A percentile compares a stretch with the other conserved stretches of the same genome.
These are phyloP conservation scores for Amphibalanus amphitrite DNA, from an alignment of 1,140 invertebrate genomes.

Conservation along the genomic window DNA sequence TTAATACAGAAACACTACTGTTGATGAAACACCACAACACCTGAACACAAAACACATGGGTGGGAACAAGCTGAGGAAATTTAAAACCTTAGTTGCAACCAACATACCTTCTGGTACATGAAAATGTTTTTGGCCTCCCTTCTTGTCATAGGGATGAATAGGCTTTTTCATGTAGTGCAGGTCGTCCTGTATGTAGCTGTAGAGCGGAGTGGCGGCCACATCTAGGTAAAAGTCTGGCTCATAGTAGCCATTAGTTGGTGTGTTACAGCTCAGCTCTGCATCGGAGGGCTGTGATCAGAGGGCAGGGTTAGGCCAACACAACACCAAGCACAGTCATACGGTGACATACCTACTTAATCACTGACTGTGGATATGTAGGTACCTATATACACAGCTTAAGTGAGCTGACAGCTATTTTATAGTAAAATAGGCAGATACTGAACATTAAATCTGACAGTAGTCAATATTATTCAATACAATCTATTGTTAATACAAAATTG, in stretches of 20 bases:
- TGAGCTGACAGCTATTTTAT: no score
- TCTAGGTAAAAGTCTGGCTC: neutral
- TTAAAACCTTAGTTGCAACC: no score
- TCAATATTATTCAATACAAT: no score
- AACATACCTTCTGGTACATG: neutral
- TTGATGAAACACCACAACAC: no score
- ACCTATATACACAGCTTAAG: no score
- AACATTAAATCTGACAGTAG: neutral
- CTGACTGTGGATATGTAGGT: no score
- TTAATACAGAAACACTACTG: no score
- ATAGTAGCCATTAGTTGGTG: neutral
- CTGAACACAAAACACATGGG: no score
- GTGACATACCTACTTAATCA: no score
- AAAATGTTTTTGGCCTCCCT: conserved; percentile 1
- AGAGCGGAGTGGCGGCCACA: conserved; percentile 22
- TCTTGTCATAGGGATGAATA: conserved; percentile 62
- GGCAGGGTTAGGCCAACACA: neutral
- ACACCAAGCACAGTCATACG: no score
- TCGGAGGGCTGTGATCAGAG: neutral
- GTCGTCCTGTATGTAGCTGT: conserved; percentile 80
- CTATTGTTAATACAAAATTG: no score
- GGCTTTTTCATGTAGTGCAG: conserved; percentile 69
- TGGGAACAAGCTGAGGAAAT: no score
- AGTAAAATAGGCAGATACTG: neutral
- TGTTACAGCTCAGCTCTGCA: neutral